Percentiles rank a stretch among this genome's conserved stretches.
Conservation (phyloP, 2,888 invertebrate genomes). For the Argyresthia albistria region DNA sequence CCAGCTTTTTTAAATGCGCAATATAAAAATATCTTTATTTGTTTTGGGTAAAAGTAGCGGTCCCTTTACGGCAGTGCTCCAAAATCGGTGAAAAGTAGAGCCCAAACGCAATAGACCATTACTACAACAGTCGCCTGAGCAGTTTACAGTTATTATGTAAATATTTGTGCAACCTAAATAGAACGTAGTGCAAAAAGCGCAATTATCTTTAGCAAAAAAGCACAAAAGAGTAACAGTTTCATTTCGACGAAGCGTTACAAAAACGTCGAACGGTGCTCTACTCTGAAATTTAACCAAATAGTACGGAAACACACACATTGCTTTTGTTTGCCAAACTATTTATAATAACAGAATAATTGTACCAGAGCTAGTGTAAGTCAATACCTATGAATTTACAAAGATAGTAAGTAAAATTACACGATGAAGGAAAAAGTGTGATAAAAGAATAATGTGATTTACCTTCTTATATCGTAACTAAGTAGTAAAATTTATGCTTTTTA, state of each 20-base stretch:
- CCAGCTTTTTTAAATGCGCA: constrained; percentile 11
- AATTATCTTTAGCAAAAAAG: not conserved
- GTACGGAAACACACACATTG: no score
- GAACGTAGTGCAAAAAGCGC: constrained; percentile 6
- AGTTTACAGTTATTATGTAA: constrained; percentile 36
- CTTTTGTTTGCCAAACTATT: no score
- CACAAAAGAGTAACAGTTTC: not conserved
- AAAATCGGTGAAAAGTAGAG: constrained; percentile 60
- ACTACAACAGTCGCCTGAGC: constrained; percentile 25
- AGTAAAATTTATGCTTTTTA: no score
- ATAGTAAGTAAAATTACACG: no score
- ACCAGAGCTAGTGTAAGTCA: no score
- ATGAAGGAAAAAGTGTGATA: no score
- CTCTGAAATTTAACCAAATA: no score
- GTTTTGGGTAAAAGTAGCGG: constrained; percentile 23
- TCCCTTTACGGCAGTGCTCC: constrained; percentile 23
- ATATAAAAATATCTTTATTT: constrained; percentile 59
- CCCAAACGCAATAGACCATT: constrained; percentile 36
- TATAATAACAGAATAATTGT: no score
- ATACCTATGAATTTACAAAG: no score
- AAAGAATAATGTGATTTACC: no score
- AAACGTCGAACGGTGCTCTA: no score
- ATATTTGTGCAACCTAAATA: constrained; percentile 19
- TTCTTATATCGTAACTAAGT: no score
- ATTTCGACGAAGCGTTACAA: not conserved